Evolutionary conservation across 2,797 vertebrate species (phyloP), one percentile per base, ranked within the genome.

Genomic region (Melanotaenia maccullochi): DNA sequence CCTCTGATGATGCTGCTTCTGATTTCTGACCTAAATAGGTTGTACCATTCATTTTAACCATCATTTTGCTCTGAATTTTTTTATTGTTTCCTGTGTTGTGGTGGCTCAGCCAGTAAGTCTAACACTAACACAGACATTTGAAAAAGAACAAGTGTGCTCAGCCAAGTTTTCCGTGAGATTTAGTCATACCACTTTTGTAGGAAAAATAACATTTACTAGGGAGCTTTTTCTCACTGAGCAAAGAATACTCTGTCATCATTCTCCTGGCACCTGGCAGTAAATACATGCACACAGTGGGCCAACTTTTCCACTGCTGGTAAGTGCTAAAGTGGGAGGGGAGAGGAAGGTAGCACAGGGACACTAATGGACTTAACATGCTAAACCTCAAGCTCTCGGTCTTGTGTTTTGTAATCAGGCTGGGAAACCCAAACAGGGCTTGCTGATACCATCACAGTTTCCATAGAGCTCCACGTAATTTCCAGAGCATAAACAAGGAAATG

Each of bases 161-260:
- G 60, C 28, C 65, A 44, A 44, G 49, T 61, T 89, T 90, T 88
- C 84, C 79, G 85, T 78, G 63, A 86, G 58, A 52, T 71, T 58
- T 73, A 70, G 73, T 73, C 67, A 74, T 12, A 3, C 30, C 60
- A 59, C 73, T 78, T 51, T 47, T 58, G 0, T 22, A 62, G 38
- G 70, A 63, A 68, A 73, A 49, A 60, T 63, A 40, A 59, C 68
- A 56, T 65, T 40, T 81, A 30, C 60, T 78, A 83, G 75, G 81
- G 60, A 83, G 65, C 62, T 74, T 83, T 64, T 20, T 65, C 57
- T 80, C 58, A 49, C 57, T 73, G 56, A 75, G 33, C 28, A 57
- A 73, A 69, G 60, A 38, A 38, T 22, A 56, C 57, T 69, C 68
- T 1, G 33, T 71, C 69, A 60, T 42, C 32, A 24, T 55, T 77